These are phyloP conservation scores for Lepidonotus clava DNA, from an alignment of 2,888 invertebrate genomes.

Conservation along the genomic window DNA sequence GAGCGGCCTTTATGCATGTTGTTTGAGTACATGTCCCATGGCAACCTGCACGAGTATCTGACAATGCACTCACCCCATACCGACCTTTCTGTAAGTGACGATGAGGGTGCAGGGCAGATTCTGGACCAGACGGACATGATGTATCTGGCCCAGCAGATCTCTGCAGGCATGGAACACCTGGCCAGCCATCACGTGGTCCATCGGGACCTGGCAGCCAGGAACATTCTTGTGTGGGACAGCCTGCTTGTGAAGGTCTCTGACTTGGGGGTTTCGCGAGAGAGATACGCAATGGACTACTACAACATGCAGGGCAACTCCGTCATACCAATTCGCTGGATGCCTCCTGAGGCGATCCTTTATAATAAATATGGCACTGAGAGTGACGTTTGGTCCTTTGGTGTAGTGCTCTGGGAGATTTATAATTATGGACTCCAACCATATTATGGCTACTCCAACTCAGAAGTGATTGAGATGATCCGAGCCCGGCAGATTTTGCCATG, in stretches of 20 bases:
- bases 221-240: constrained; percentile 96
- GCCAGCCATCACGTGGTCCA: constrained; percentile 95
- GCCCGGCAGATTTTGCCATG: constrained; percentile 94
- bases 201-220: constrained; percentile 96
- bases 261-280: constrained; percentile 96
- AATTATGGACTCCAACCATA: constrained; percentile 98
- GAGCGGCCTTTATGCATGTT: constrained; percentile 96
- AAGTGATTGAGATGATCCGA: constrained; percentile 98
- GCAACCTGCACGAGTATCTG: constrained; percentile 97
- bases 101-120: constrained; percentile 82
- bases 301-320: constrained; percentile 96
- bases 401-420: constrained; percentile 99
- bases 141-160: constrained; percentile 87
- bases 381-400: constrained; percentile 99
- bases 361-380: constrained; percentile 98
- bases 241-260: constrained; percentile 98
- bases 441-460: constrained; percentile 95
- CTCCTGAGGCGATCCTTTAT: constrained; percentile 97
- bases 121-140: constrained; percentile 86
- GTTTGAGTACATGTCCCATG: constrained; percentile 97
- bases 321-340: constrained; percentile 98
- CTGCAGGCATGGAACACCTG: constrained; percentile 83
- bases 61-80: constrained; percentile 91
- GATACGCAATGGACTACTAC: constrained; percentile 95
- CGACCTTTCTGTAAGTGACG: constrained; percentile 84